phyloP scores from a whole-genome alignment of 2,113 vertebrate species.

The Oriolus oriolus region DNA sequence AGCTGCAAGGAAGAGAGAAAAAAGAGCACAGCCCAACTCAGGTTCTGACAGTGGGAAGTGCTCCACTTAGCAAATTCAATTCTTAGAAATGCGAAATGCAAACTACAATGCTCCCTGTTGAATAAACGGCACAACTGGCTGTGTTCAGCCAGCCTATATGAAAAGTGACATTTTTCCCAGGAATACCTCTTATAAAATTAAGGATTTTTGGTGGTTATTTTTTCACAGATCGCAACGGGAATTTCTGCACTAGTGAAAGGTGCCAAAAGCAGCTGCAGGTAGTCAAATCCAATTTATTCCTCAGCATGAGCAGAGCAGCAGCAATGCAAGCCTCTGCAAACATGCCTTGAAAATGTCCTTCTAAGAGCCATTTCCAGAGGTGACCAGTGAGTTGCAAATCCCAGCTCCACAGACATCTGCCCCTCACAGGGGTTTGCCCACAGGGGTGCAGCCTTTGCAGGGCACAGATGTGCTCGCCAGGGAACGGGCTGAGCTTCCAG shows the following conservation, averaged over 20 bases:
- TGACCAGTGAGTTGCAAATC: background rate
- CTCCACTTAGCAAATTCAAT: constrained; percentile 31
- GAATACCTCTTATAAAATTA: background rate
- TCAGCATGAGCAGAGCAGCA: background rate
- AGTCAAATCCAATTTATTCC: constrained; percentile 47
- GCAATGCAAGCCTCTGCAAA: constrained; percentile 7
- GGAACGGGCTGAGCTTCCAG: background rate
- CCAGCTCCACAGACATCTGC: background rate
- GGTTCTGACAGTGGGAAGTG: background rate
- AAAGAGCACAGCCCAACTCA: background rate
- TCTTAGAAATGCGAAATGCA: constrained; percentile 23
- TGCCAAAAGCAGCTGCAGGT: constrained; percentile 49
- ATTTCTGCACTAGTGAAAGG: constrained; percentile 17
- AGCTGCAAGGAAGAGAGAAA: background rate
- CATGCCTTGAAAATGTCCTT: background rate
- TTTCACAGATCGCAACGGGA: background rate
- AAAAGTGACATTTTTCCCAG: background rate
- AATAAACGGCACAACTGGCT: background rate
- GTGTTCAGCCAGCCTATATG: background rate
- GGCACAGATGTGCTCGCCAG: background rate
- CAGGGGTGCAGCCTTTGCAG: background rate
- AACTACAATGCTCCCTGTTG: background rate
- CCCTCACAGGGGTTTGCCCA: background rate
- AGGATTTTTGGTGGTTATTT: background rate
- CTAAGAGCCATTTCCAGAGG: background rate